Percentiles rank a stretch among this genome's conserved stretches.
Evolutionary conservation across 2,113 vertebrate species (phyloP).

Genomic region (Gallinago media): DNA sequence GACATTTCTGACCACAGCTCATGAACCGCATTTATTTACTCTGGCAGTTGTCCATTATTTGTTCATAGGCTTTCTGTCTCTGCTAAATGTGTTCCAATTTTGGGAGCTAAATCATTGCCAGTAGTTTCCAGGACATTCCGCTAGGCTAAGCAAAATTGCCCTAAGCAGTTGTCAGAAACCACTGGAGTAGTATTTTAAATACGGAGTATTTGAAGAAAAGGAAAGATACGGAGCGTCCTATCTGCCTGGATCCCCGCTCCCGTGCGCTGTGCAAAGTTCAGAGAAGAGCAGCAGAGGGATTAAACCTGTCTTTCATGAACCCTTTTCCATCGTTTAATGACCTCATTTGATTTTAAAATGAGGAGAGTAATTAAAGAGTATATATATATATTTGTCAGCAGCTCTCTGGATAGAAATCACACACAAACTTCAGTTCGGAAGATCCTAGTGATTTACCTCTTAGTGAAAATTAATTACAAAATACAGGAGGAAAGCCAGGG

Average conservation of each 20-base stretch:
- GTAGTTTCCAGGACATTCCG: conserved; percentile 95
- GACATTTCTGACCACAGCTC: conserved; percentile 96
- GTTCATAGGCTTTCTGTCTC: conserved; percentile 98
- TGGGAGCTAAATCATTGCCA: conserved; percentile 86
- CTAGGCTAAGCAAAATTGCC: conserved; percentile 93
- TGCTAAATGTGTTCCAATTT: conserved; percentile 93
- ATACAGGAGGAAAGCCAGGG: background rate
- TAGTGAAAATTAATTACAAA: background rate
- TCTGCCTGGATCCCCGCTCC: conserved; percentile 6
- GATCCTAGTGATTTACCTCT: background rate
- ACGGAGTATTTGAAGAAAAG: conserved; percentile 77
- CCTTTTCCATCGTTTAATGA: background rate
- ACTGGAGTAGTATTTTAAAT: conserved; percentile 78
- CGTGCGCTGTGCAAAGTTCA: conserved; percentile 5
- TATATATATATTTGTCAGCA: background rate
- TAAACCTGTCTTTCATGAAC: background rate
- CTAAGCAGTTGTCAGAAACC: conserved; percentile 89
- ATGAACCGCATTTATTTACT: conserved; percentile 97
- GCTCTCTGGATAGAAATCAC: background rate
- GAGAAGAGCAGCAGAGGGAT: background rate
- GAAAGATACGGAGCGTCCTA: conserved; percentile 61
- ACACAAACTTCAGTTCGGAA: background rate
- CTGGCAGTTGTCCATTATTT: conserved; percentile 93
- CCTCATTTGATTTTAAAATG: background rate
- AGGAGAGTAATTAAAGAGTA: background rate